A percentile compares a stretch with the other conserved stretches of the same genome.
These are phyloP conservation scores for Tokudaia muenninki DNA, from an alignment of 2,797 vertebrate species.

Conservation along the genomic window DNA sequence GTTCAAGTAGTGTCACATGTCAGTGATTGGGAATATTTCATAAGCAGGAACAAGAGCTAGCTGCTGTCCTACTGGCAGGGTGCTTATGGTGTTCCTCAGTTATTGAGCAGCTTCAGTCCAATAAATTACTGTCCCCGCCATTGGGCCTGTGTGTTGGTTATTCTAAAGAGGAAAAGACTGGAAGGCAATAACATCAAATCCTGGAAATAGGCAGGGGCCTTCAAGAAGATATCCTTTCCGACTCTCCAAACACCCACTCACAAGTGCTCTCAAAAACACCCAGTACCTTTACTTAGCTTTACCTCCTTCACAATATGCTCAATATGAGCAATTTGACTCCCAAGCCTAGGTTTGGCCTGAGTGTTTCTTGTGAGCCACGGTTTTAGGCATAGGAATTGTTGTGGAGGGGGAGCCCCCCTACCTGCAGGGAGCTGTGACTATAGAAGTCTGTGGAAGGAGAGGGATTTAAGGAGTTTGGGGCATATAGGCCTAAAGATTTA, in stretches of 20 bases:
- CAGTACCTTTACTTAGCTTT: constrained; percentile 84
- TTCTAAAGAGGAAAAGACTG: constrained; percentile 61
- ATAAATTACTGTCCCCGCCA: constrained; percentile 56
- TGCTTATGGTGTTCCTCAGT: constrained; percentile 60
- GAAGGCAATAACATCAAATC: constrained; percentile 74
- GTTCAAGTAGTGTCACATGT: constrained; percentile 75
- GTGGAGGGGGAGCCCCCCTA: constrained; percentile 71
- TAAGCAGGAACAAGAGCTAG: constrained; percentile 74
- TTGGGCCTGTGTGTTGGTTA: constrained; percentile 64
- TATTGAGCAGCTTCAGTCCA: constrained; percentile 67
- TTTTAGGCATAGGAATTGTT: constrained; percentile 76
- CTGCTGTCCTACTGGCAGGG: constrained; percentile 59
- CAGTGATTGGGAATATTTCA: constrained; percentile 68
- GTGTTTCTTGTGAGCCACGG: constrained; percentile 73
- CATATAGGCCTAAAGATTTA: constrained; percentile 72
- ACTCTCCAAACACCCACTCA: constrained; percentile 81
- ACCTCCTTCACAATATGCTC: constrained; percentile 83
- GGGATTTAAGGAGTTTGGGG: constrained; percentile 77
- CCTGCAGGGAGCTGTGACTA: constrained; percentile 75
- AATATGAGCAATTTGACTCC: constrained; percentile 83
- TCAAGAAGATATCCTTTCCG: constrained; percentile 64
- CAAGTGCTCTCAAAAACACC: constrained; percentile 83
- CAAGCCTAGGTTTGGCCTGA: constrained; percentile 80
- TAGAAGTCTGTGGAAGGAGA: constrained; percentile 75
- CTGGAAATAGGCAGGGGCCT: constrained; percentile 69